Conservation (phyloP, 2,888 invertebrate genomes). For the Ischnura elegans region DNA sequence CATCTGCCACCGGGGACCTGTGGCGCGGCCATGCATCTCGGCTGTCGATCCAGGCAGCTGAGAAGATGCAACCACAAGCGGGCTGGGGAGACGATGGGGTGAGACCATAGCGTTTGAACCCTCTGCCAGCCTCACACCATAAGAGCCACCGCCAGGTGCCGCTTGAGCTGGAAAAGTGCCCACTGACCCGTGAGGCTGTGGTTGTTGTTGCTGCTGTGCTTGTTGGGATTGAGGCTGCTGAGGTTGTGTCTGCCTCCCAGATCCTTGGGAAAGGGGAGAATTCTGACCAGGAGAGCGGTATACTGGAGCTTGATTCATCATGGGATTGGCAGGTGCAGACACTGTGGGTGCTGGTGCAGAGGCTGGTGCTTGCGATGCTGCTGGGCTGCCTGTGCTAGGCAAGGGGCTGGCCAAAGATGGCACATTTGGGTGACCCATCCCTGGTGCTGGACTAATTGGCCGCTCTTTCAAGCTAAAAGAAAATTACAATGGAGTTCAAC, state of each 20-base stretch:
- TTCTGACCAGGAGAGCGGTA: conserved; percentile 48
- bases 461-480: conserved; percentile 82
- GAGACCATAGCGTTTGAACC: conserved; percentile 70
- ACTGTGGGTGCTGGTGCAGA: conserved; percentile 75
- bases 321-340: conserved; percentile 75
- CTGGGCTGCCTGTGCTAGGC: conserved; percentile 81
- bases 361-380: conserved; percentile 76
- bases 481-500: neutral
- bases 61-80: conserved; percentile 39
- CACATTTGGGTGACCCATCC: conserved; percentile 78
- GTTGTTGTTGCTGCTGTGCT: conserved; percentile 72
- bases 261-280: conserved; percentile 51
- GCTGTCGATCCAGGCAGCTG: conserved; percentile 6
- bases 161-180: conserved; percentile 17
- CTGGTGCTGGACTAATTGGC: conserved; percentile 83
- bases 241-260: conserved; percentile 71
- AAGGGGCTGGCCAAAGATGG: conserved; percentile 80
- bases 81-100: conserved; percentile 53
- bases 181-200: conserved; percentile 68
- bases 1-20: conserved; percentile 54
- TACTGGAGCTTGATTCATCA: conserved; percentile 55
- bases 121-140: conserved; percentile 72
- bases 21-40: conserved; percentile 37
- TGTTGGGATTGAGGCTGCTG: conserved; percentile 70
- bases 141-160: neutral